phyloP scores from a whole-genome alignment of 2,797 vertebrate species.

The Phylloscopus collybita region DNA sequence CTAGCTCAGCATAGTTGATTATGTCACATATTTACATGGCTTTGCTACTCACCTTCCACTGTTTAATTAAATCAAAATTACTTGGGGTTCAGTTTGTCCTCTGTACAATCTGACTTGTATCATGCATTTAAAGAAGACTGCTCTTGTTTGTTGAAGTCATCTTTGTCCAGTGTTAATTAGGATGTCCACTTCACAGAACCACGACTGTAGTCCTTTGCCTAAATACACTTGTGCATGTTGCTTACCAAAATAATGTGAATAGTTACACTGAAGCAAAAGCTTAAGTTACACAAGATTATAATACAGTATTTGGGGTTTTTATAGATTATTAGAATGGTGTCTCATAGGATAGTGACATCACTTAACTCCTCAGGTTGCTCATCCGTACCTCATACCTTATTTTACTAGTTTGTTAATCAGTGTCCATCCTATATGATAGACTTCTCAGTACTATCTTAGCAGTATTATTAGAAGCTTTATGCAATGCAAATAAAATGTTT shows the following conservation, averaged over 20 bases:
- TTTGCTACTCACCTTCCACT: background rate
- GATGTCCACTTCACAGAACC: background rate
- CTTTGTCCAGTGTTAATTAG: background rate
- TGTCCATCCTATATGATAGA: background rate
- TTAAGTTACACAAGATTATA: background rate
- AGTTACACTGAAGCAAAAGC: background rate
- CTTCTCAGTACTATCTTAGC: background rate
- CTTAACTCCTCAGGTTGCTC: background rate
- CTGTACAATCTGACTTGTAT: background rate
- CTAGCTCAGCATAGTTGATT: background rate
- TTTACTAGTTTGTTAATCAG: background rate
- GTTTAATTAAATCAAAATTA: background rate
- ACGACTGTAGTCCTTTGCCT: background rate
- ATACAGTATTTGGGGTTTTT: background rate
- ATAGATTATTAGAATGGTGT: background rate
- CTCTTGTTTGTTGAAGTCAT: background rate
- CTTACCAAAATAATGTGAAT: background rate
- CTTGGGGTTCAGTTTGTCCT: background rate
- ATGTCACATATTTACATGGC: background rate
- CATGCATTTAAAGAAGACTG: background rate
- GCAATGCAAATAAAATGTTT: background rate
- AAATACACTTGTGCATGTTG: background rate
- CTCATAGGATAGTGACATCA: background rate
- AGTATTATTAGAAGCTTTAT: background rate
- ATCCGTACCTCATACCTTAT: background rate